Evolutionary conservation across 2,113 vertebrate genomes (phyloP).

Genomic region (Formicarius rufipectus): DNA sequence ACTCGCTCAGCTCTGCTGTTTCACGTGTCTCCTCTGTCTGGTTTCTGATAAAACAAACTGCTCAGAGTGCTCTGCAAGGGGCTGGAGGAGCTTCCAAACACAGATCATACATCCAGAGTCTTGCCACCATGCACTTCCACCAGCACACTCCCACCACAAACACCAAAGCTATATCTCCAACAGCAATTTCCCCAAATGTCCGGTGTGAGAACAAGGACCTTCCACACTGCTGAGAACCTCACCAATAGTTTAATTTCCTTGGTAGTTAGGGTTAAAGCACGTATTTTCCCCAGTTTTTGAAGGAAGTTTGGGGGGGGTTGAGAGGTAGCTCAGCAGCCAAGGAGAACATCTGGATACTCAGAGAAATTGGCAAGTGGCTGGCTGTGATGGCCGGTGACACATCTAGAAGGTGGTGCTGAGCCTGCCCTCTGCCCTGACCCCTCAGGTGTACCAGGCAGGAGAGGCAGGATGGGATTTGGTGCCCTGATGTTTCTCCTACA

Average conservation of each 20-base stretch:
- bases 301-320: not conserved
- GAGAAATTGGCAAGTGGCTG: not conserved
- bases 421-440: not conserved
- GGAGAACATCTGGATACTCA: not conserved
- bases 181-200: not conserved
- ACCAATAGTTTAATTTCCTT: not conserved
- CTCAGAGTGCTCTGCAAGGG: not conserved
- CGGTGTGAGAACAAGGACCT: not conserved
- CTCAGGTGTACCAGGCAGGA: not conserved
- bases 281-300: not conserved
- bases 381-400: not conserved
- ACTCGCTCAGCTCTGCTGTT: fast-evolving
- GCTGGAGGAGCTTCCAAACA: not conserved
- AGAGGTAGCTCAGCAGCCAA: not conserved
- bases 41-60: not conserved
- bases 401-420: fast-evolving
- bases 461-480: not conserved
- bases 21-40: not conserved
- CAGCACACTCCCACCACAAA: not conserved
- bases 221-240: too few relatives aligned
- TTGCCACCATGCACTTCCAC: not conserved
- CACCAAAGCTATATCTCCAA: not conserved
- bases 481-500: not conserved
- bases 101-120: not conserved
- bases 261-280: not conserved